A percentile compares a stretch with the other conserved stretches of the same genome.
These are phyloP conservation scores for Drosophila miranda DNA, from an alignment of 1,140 invertebrate species.

Conservation along the genomic window DNA sequence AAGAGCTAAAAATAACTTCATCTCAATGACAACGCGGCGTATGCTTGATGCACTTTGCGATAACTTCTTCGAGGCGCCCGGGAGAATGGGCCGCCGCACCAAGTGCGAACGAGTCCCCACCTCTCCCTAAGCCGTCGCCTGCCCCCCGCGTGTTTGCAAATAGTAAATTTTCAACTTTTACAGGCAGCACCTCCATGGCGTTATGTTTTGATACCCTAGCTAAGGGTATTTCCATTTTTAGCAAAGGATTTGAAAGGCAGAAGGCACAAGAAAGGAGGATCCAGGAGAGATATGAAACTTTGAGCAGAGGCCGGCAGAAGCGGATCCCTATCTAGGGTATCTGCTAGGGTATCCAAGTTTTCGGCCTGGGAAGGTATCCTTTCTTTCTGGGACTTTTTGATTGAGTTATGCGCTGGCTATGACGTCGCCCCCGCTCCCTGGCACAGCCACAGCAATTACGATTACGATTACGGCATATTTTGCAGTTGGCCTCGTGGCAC, in stretches of 20 bases:
- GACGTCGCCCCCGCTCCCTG: conserved; percentile 28
- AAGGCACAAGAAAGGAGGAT: too few species aligned
- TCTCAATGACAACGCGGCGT: conserved; percentile 77
- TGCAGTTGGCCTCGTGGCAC: conserved; percentile 74
- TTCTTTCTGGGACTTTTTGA: conserved; percentile 53
- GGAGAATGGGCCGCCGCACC: conserved; percentile 51
- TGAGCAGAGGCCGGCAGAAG: too few species aligned
- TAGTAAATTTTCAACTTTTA: conserved; percentile 69
- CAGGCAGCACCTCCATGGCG: neutral
- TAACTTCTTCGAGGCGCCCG: conserved; percentile 40
- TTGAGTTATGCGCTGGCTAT: conserved; percentile 66
- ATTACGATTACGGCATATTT: conserved; percentile 78
- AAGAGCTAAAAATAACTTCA: conserved; percentile 61
- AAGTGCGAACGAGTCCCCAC: conserved; percentile 16
- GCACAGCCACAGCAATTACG: conserved; percentile 32
- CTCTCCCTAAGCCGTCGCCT: neutral
- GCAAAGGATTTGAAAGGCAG: too few species aligned
- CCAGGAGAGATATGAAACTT: too few species aligned
- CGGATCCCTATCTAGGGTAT: too few species aligned
- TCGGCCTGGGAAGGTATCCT: too few species aligned
- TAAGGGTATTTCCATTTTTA: too few species aligned
- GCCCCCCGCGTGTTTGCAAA: conserved; percentile 2
- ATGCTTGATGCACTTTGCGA: conserved; percentile 65
- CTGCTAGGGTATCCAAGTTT: too few species aligned
- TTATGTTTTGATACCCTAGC: too few species aligned